Percentiles rank a stretch among this genome's conserved stretches.
These are phyloP conservation scores for Microctenopoma steveboyesi DNA, from an alignment of 2,797 vertebrate species.

Conservation along the genomic window DNA sequence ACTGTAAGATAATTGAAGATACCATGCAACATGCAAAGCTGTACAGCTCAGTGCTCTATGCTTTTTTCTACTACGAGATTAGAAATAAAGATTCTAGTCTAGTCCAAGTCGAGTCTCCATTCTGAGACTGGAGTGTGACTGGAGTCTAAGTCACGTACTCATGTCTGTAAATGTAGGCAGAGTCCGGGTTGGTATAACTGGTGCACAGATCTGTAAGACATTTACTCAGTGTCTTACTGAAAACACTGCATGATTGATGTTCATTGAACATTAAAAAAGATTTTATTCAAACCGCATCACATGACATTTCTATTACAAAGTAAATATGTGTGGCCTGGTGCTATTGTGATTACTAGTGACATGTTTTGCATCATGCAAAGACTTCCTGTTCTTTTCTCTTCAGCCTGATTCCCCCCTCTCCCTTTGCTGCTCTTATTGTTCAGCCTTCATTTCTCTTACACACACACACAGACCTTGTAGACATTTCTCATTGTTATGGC, in stretches of 20 bases:
- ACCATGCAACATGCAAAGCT: not conserved
- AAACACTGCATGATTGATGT: not conserved
- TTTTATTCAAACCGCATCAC: constrained; percentile 10
- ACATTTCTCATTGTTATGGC: constrained; percentile 67
- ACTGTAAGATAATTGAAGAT: not conserved
- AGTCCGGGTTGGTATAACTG: not conserved
- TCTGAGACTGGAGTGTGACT: no score
- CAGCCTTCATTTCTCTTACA: constrained; percentile 3
- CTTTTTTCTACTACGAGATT: no score
- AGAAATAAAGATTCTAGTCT: no score
- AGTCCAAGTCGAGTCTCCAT: no score
- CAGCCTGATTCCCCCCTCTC: not conserved
- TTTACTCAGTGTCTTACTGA: constrained; percentile 9
- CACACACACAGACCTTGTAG: constrained; percentile 13
- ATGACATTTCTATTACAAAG: constrained; percentile 38
- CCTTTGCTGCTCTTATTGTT: constrained; percentile 13
- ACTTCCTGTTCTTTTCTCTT: constrained; percentile 28
- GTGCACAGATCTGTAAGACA: constrained; percentile 2
- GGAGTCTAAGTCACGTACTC: no score
- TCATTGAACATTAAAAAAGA: constrained; percentile 16
- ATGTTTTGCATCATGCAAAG: constrained; percentile 26
- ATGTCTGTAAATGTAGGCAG: not conserved
- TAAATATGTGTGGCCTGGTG: constrained; percentile 18
- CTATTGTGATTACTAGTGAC: constrained; percentile 34
- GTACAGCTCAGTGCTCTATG: not conserved